phyloP scores from a whole-genome alignment of 2,888 invertebrate genomes.

The Ochropleura leucogaster region DNA sequence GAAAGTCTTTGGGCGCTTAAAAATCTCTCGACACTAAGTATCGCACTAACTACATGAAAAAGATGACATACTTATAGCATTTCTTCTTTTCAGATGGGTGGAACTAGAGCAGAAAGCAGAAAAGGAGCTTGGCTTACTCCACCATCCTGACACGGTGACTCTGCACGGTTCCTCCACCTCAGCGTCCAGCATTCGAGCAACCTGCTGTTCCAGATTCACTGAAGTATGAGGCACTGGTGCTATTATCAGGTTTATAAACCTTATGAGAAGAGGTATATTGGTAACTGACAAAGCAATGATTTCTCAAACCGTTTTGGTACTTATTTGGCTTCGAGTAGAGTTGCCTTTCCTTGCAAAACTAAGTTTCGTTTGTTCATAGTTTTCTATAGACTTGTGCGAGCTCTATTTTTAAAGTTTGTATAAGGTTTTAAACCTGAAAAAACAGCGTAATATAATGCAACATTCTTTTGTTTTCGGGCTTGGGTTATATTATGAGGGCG shows the following conservation, averaged over 20 bases:
- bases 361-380: background rate
- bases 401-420: background rate
- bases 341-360: background rate
- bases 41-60: too few relatives aligned
- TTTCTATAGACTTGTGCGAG: background rate
- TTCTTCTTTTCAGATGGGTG: constrained; percentile 84
- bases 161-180: constrained; percentile 84
- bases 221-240: constrained; percentile 67
- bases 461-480: background rate
- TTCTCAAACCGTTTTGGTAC: background rate
- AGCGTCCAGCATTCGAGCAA: constrained; percentile 82
- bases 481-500: background rate
- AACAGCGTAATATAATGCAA: background rate
- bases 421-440: background rate
- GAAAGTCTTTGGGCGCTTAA: too few relatives aligned
- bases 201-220: constrained; percentile 84
- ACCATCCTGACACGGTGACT: constrained; percentile 85
- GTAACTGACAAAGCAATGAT: constrained; percentile 4
- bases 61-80: background rate
- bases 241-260: constrained; percentile 7
- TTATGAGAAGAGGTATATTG: constrained; percentile 18
- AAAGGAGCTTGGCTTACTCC: constrained; percentile 88
- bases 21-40: too few relatives aligned
- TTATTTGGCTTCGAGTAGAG: background rate
- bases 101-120: constrained; percentile 91